Evolutionary conservation across 2,113 vertebrate genomes (phyloP), one percentile per base, ranked within the genome.

Genomic region (Andinoacara biseriatus): DNA sequence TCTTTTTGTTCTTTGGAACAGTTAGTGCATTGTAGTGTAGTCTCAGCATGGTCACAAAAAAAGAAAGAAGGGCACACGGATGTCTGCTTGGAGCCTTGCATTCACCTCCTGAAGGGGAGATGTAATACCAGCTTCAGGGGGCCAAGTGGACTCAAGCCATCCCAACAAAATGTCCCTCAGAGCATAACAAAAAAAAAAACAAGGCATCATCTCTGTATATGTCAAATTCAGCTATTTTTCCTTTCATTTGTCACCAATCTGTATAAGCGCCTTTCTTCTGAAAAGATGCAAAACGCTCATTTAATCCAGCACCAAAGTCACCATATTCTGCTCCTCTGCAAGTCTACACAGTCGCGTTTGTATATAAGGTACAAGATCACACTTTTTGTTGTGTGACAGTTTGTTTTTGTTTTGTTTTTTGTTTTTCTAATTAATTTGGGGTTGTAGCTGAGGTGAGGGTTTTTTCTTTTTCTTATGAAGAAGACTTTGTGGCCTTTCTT

Each of bases 351-450:
- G 82, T 80, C 57, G 81, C 89, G 81, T 94, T 85, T 95, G 87
- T 94, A 92, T 95, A 94, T 94, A 94, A 89, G 94, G 92, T 95
- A 95, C 93, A 87, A 81, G 76, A 61, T 88, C 84, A 87, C 87
- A 86, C 74, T 78, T 65, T 82, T 74, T 84, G 58, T 82, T 5
- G 78, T 91, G 91, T 93, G 92, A 11, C 65, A 10, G 40, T 80
- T 92, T 76, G 2, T 35, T 35, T 9, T 35, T 35, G 5, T 82
- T 74, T 76, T 86, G 26, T 38, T 72, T 92, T 40, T 63, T 63
- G 7, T 10, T 43, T 43, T 43, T 43, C 40, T 43, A 56, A 3
- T 67, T 67, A 63, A 58, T 89, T 84, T 88, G 79, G 46, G 77
- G 76, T 88, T 17, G 26, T 80, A 35, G 61, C 46, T 60, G 76